phyloP scores from a whole-genome alignment of 2,113 vertebrate species.

The Larimichthys crocea region DNA sequence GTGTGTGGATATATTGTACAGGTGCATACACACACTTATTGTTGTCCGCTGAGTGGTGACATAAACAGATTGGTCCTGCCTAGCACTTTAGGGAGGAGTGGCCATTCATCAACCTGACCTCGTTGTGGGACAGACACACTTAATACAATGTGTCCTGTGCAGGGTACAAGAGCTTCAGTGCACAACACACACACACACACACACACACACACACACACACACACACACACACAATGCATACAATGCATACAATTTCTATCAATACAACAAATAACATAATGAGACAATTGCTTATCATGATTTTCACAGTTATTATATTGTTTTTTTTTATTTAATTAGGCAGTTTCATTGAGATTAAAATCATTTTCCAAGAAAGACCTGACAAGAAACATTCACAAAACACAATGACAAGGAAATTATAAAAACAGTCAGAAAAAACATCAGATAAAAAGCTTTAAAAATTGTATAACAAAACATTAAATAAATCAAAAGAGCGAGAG shows the following conservation, averaged over 20 bases:
- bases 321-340: too few species aligned
- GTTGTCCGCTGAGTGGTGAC: conserved; percentile 48
- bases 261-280: neutral
- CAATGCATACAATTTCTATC: neutral
- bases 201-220: conserved; percentile 13
- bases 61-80: conserved; percentile 58
- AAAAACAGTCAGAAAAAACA: too few species aligned
- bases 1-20: neutral
- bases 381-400: too few species aligned
- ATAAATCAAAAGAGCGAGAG: too few species aligned
- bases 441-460: too few species aligned
- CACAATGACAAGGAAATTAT: too few species aligned
- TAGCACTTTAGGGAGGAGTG: conserved; percentile 27
- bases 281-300: neutral
- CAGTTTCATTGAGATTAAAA: too few species aligned
- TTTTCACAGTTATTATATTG: neutral
- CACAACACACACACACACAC: conserved; percentile 8
- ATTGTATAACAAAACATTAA: too few species aligned
- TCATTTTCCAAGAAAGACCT: too few species aligned
- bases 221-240: neutral
- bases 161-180: neutral
- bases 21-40: neutral
- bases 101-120: conserved; percentile 73
- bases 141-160: conserved; percentile 32
- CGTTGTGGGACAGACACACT: conserved; percentile 59